Conservation (phyloP, 2,797 vertebrate species). For the Trichosurus vulpecula region DNA sequence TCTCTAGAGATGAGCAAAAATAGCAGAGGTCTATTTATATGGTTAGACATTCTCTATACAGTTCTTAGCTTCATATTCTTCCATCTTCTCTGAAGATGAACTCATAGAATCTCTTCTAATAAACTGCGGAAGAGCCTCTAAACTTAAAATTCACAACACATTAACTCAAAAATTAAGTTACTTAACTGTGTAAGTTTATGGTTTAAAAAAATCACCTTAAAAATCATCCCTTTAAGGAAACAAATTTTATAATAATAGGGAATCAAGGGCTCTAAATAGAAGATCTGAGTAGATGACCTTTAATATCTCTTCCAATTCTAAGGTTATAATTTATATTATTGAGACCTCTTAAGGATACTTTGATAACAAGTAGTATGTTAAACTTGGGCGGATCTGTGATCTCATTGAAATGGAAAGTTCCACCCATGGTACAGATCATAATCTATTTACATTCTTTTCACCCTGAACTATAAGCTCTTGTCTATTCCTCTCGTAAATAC, state of each 20-base stretch:
- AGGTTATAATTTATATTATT: not conserved
- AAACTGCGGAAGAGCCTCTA: slow-evolving; percentile 36
- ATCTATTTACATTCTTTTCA: not conserved
- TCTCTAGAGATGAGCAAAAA: slow-evolving; percentile 43
- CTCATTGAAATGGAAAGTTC: not conserved
- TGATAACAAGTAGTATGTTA: not conserved
- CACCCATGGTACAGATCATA: not conserved
- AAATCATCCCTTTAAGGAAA: not conserved
- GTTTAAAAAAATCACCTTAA: not conserved
- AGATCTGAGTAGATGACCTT: not conserved
- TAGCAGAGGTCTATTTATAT: slow-evolving; percentile 45
- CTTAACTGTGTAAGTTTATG: not conserved
- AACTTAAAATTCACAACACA: slow-evolving; percentile 35
- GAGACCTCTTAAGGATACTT: not conserved
- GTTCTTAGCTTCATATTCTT: slow-evolving; percentile 49
- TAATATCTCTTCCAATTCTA: not conserved
- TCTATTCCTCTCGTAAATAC: not conserved
- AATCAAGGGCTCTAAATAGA: slow-evolving; percentile 1
- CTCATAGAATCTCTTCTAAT: slow-evolving; percentile 47
- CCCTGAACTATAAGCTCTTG: not conserved
- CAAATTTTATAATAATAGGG: slow-evolving; percentile 20
- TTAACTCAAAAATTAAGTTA: slow-evolving; percentile 29
- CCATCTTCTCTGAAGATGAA: slow-evolving; percentile 22
- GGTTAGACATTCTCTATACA: slow-evolving; percentile 21
- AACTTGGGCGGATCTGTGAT: not conserved